Percentiles rank a stretch among this genome's conserved stretches.
phyloP scores from a whole-genome alignment of 1,140 invertebrate genomes.

The Elysia chlorotica region DNA sequence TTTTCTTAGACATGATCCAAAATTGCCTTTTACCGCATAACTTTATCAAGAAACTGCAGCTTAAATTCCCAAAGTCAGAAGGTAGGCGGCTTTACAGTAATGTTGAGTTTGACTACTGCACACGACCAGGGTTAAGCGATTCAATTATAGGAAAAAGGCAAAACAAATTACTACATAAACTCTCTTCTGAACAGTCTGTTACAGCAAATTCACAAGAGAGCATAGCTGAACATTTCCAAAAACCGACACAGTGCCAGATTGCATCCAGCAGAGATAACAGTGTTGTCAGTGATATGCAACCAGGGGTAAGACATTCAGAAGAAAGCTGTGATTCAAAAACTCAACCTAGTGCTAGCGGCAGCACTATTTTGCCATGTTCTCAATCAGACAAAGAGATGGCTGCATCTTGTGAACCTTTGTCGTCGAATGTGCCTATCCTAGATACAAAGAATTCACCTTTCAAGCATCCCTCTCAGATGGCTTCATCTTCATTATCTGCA shows the following conservation, averaged over 20 bases:
- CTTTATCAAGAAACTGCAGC: constrained; percentile 66
- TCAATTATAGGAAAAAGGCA: constrained; percentile 27
- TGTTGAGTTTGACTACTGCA: constrained; percentile 65
- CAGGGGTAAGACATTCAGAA: no score
- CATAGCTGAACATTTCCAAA: not conserved
- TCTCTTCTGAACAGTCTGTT: not conserved
- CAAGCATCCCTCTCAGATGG: not conserved
- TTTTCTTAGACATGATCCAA: constrained; percentile 66
- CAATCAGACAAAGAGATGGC: not conserved
- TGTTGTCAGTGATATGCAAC: no score
- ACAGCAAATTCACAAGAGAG: not conserved
- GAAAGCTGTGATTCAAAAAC: no score
- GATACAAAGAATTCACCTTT: not conserved
- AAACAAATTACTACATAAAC: not conserved
- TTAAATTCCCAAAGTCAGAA: constrained; percentile 56
- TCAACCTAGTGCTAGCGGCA: no score
- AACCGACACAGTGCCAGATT: no score
- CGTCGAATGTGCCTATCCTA: not conserved
- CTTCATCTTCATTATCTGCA: not conserved
- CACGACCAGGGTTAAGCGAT: constrained; percentile 18
- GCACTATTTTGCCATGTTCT: not conserved
- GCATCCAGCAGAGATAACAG: no score
- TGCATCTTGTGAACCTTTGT: not conserved
- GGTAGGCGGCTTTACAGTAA: constrained; percentile 62
- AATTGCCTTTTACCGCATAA: constrained; percentile 65